phyloP scores from a whole-genome alignment of 2,888 invertebrate genomes.

The Endotricha flammealis region DNA sequence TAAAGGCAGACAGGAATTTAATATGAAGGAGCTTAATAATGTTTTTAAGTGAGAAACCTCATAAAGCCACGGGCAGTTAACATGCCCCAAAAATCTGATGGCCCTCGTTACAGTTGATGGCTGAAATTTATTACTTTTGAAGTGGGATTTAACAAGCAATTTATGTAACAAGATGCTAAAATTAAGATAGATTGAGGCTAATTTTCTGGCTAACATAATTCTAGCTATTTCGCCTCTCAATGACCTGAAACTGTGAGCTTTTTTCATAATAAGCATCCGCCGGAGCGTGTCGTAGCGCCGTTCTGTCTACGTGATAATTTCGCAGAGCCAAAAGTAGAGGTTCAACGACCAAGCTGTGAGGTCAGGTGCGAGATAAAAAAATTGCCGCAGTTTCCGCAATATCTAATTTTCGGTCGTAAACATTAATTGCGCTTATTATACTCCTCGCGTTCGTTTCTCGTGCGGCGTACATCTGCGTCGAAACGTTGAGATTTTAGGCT shows the following conservation, averaged over 20 bases:
- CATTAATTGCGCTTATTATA: slow-evolving; percentile 53
- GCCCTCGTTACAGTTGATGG: slow-evolving; percentile 11
- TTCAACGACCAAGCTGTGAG: slow-evolving; percentile 57
- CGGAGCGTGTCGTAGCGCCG: slow-evolving; percentile 49
- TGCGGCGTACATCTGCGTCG: slow-evolving; percentile 16
- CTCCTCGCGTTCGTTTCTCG: slow-evolving; percentile 26
- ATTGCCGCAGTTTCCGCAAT: slow-evolving; percentile 45
- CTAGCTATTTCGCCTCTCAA: slow-evolving; percentile 24
- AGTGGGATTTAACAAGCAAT: slow-evolving; percentile 6
- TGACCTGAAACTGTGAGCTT: slow-evolving; percentile 26
- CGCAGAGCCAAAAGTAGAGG: slow-evolving; percentile 41
- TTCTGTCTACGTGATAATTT: slow-evolving; percentile 52
- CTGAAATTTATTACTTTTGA: not conserved
- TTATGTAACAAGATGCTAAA: slow-evolving; percentile 17
- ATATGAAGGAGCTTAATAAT: too few relatives aligned
- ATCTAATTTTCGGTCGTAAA: slow-evolving; percentile 63
- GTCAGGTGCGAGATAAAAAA: slow-evolving; percentile 57
- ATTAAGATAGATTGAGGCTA: slow-evolving; percentile 24
- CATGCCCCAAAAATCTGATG: slow-evolving; percentile 14
- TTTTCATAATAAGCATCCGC: slow-evolving; percentile 24
- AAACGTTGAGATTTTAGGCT: slow-evolving; percentile 20
- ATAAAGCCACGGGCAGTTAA: slow-evolving; percentile 20
- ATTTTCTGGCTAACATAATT: slow-evolving; percentile 39
- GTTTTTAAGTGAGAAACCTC: slow-evolving; percentile 19
- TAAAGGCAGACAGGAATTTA: too few relatives aligned